Base-by-base conservation (phyloP, 2,113 vertebrate species). In the Macrotis lagotis region DNA sequence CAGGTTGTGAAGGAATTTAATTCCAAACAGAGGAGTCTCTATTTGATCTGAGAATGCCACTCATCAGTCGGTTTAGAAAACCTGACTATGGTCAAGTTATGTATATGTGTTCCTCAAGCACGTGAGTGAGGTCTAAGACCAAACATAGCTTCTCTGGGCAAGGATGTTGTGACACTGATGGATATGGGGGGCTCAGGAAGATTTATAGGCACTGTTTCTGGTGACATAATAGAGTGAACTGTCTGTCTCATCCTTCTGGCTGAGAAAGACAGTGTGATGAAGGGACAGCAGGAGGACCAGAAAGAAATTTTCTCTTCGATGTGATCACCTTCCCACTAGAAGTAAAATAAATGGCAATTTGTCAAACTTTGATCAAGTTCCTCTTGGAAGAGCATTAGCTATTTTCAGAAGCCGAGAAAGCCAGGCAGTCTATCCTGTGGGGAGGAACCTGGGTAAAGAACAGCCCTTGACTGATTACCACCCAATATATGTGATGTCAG, bases 231-330 rank as follows among this genome's bases (percentile, higher is more conserved):
- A 96, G 48, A 88, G 51, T 3, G 94, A 93, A 94, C 66, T 28
- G 26, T 53, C 26, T 48, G 10, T 12, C 92, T n/a, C 94, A 14
- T 94, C n/a, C 50, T 14, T 94, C 49, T 51, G 74, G 83, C 93
- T 95, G 93, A 94, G 91, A 88, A 94, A 50, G 90, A 52, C 51
- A 55, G 44, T 12, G 14, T 50, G 51, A 92, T 90, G 31, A 92
- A 50, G 49, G 12, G 49, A 94, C 94, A 31, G 12, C 47, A 90
- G 26, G 91, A 52, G 48, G 48, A 55, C 24, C 47, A 50, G 44
- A 83, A 96, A 92, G 51, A 92, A 91, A 92, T 52, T 95, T 92
- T 94, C 19, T 51, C 95, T 92, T 95, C 44, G 53, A 51, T 93
- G 37, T 47, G 14, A 93, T 95, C 52, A 59, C 48, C 51, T 96